Evolutionary conservation across 2,888 invertebrate genomes (phyloP), one percentile per base, ranked within the genome.

Genomic region (Ornithoptera priamus): DNA sequence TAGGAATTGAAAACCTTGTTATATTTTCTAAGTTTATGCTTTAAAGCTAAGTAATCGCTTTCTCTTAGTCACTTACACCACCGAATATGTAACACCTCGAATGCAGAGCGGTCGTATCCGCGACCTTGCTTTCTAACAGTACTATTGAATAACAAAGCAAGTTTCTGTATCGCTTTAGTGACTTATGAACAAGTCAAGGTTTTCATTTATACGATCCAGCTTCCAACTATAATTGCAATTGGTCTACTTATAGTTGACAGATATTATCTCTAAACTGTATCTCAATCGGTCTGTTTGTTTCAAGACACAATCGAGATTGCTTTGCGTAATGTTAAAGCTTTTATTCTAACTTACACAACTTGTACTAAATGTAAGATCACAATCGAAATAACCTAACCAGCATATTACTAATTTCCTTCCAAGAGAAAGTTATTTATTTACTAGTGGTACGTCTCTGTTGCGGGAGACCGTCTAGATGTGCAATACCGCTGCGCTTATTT

Each of bases 91-190:
- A 59, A 74, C 75, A 78, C 75, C 76, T 75, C 78, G 76, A 77
- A 78, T 75, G 75, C 75, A 72, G 72, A 78, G 77, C 80, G 81
- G 81, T 69, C 71, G 75, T 75, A 74, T 74, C 71, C 72, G 74
- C 76, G 87, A 86, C 92, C 92, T 92, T 92, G 88, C 92, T 91
- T 92, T 92, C 92, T 87, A 91, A 88, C 82, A 85, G 78, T 76
- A 79, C 75, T 76, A 77, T 81, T 79, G 81, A 82, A 70, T 56
- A 59, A 59, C 80, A 80, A 75, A 83, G 77, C 78, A 80, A 77
- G 80, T 82, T 83, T 87, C 86, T 53, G 86, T 83, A 85, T 75
- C 74, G 85, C 86, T 89, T 88, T 89, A 91, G 90, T 90, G 87
- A 89, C 82, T 83, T 86, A 84, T 85, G 85, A 87, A 84, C 85